Base-by-base conservation (phyloP, 2,113 vertebrate species). In the Cacatua alba region DNA sequence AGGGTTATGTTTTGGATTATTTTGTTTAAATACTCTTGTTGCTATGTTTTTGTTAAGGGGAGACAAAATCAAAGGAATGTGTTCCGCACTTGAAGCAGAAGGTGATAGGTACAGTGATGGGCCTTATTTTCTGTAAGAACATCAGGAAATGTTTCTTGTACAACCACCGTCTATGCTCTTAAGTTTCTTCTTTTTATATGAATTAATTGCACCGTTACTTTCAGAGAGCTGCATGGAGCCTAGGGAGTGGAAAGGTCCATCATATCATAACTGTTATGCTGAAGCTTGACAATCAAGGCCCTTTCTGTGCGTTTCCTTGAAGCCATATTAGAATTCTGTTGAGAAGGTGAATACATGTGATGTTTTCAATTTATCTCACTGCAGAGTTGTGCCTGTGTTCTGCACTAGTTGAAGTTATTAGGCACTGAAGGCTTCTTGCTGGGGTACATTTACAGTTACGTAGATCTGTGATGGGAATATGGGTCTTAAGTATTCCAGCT, bases 51-150 rank as follows among this genome's bases (percentile, higher is more conserved):
- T 77, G 3, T 78, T 33, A 55, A 63, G 33, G 23, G 37, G 63
- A 78, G 52, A 35, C 46, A 51, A 78, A 95, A 60, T 78, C 49
- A 63, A 80, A 90, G 52, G 82, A 81, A 86, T 46, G 68, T 29
- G 23, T 59, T 91, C n/a, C 0, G 4, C 29, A 15, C 46, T 95
- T 43, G 62, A 55, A 80, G 31, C 3, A 3, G 94, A 93, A 88
- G 83, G 60, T 74, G 68, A 33, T 29, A 0, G 2, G 83, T 83
- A 59, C 60, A 70, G 71, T 0, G 4, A 7, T 41, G 43, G 44
- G 72, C 43, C 49, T 59, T 67, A n/a, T 76, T 95, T 93, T 86
- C 92, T 94, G 75, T 37, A 77, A 68, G 75, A 74, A 46, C 37
- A 46, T 78, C 72, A 89, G 93, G 86, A 89, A 91, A 82, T 52